Percentiles rank a stretch among this genome's conserved stretches.
phyloP scores from a whole-genome alignment of 2,888 invertebrate genomes.

The Plagiodera versicolora region DNA sequence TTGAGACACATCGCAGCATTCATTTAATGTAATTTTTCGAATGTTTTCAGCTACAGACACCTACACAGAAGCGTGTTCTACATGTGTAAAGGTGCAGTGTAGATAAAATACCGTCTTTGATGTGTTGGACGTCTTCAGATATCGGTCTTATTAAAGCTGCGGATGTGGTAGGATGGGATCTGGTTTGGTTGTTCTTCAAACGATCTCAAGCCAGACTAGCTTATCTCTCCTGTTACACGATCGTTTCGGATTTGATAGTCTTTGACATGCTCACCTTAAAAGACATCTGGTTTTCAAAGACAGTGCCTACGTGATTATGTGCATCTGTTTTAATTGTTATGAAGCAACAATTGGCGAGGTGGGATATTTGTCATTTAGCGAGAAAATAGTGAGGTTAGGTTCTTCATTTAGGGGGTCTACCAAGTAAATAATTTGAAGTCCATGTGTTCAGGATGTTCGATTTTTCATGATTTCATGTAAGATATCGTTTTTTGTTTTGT shows the following conservation, averaged over 20 bases:
- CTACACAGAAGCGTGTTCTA: constrained; percentile 17
- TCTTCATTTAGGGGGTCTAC: no score
- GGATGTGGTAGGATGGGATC: constrained; percentile 39
- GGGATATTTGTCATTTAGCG: no score
- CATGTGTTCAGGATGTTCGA: no score
- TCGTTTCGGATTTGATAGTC: constrained; percentile 30
- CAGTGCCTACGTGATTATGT: constrained; percentile 13
- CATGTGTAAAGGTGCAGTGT: constrained; percentile 28
- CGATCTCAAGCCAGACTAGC: constrained; percentile 33
- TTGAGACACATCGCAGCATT: no score
- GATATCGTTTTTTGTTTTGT: no score
- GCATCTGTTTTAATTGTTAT: constrained; percentile 2
- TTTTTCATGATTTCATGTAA: no score
- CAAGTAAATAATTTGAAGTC: no score
- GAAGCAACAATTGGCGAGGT: no score
- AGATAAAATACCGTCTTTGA: constrained; percentile 29
- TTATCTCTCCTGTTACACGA: constrained; percentile 29
- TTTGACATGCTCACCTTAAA: constrained; percentile 28
- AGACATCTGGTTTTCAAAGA: constrained; percentile 24
- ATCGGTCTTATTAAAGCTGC: constrained; percentile 41
- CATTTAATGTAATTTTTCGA: no score
- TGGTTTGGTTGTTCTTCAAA: constrained; percentile 37
- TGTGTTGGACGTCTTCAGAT: constrained; percentile 40
- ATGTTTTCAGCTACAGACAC: background rate
- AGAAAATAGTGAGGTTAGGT: no score